Base-by-base conservation (phyloP, 2,113 vertebrate species). In the Callithrix jacchus region DNA sequence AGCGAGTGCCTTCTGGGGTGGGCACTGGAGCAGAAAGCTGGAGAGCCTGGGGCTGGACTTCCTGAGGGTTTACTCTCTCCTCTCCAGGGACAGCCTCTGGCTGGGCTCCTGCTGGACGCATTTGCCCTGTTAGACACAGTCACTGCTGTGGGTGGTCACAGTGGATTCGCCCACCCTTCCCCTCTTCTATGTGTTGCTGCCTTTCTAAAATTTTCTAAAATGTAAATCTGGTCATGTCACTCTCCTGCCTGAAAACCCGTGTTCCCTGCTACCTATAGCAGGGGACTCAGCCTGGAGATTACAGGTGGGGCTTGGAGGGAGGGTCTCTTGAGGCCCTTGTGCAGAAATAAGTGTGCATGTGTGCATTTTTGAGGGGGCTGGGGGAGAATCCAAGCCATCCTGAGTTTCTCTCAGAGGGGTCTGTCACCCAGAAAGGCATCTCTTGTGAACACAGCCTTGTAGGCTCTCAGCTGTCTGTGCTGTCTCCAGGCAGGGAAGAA, bases 201-300 rank as follows among this genome's bases (percentile, higher is more conserved):
- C n/a, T 61, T 91, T 88, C 64, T 95, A 73, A 88, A 84, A 80
- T 87, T 47, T 89, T 89, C 82, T 95, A 14, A 83, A 90, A 73
- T 66, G 2, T 84, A 76, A 74, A 45, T 88, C 45, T 95, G 61
- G 61, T 73, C 14, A 30, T 80, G 11, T 40, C 58, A 47, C 5
- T 77, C 35, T 85, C 16, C 79, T 61, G 58, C 49, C 56, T 94
- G 47, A 58, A 88, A 95, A 47, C 54, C 42, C 82, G 47, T 84
- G 52, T 18, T 94, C 14, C 74, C 30, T 85, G 20, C 37, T 82
- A 2, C 80, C 3, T 83, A 0, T 74, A 58, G 66, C 30, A 71
- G 71, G 16, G 40, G 4, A 45, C 30, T 83, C 40, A 71, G 66
- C 56, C 23, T 89, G 61, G 40, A 58, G 10, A 68, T 52, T n/a